phyloP scores from a whole-genome alignment of 2,797 vertebrate species.

The Naso thynnoides region DNA sequence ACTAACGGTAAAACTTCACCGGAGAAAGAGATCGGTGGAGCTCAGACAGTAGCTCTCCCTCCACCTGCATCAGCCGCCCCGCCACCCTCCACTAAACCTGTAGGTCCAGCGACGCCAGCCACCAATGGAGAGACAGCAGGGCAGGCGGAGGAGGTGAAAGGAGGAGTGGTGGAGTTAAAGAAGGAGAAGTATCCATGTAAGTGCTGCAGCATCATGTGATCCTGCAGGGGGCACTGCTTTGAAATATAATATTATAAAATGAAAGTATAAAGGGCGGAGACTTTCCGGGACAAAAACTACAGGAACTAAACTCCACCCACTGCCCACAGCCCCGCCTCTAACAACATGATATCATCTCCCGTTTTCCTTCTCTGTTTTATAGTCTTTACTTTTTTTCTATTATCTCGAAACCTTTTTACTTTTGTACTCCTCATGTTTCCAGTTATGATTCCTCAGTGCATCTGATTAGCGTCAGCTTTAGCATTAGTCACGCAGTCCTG shows the following conservation, averaged over 20 bases:
- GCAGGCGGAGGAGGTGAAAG: slow-evolving; percentile 19
- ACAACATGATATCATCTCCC: slow-evolving; percentile 51
- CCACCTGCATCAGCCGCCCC: slow-evolving; percentile 72
- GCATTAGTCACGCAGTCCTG: slow-evolving; percentile 28
- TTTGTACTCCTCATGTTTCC: slow-evolving; percentile 55
- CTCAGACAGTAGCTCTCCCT: slow-evolving; percentile 56
- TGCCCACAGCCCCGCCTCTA: slow-evolving; percentile 47
- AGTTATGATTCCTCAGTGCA: neutral
- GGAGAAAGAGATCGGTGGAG: neutral
- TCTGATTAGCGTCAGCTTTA: slow-evolving; percentile 39
- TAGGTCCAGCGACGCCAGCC: slow-evolving; percentile 48
- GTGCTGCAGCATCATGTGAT: slow-evolving; percentile 81
- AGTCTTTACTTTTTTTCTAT: slow-evolving; percentile 51
- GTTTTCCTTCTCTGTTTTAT: slow-evolving; percentile 41
- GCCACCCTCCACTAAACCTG: slow-evolving; percentile 54
- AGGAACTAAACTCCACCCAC: slow-evolving; percentile 53
- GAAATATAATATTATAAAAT: neutral
- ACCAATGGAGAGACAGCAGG: slow-evolving; percentile 51
- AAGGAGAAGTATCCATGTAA: slow-evolving; percentile 74
- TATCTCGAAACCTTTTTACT: slow-evolving; percentile 54
- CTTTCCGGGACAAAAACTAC: slow-evolving; percentile 26
- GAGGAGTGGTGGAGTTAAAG: slow-evolving; percentile 21
- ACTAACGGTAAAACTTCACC: slow-evolving; percentile 75
- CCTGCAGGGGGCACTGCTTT: slow-evolving; percentile 22
- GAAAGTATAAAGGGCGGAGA: slow-evolving; percentile 25